These are phyloP conservation scores for Hydraecia micacea DNA, from an alignment of 2,888 invertebrate species.

Conservation along the genomic window DNA sequence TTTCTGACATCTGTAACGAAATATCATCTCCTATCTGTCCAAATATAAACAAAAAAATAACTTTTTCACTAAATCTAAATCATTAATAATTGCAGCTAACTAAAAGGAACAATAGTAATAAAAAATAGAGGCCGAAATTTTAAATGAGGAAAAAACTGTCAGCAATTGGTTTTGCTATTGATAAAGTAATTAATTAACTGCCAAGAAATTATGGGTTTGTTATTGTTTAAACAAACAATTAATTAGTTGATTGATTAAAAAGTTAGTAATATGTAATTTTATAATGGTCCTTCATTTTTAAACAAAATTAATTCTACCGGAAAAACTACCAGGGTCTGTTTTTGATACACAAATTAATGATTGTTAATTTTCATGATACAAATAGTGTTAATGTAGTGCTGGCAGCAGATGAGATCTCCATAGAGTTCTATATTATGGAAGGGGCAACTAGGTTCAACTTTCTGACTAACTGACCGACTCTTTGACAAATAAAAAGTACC, in stretches of 20 bases:
- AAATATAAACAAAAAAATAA: neutral
- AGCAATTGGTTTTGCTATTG: neutral
- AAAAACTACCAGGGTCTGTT: neutral
- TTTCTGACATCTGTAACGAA: neutral
- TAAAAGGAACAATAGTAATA: neutral
- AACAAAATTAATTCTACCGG: too few species aligned
- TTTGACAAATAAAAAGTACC: neutral
- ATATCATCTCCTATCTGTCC: neutral
- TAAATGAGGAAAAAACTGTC: conserved; percentile 14
- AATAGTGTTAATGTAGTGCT: conserved; percentile 1
- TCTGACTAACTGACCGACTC: neutral
- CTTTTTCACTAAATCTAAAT: neutral
- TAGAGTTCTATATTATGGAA: neutral
- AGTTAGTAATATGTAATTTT: neutral
- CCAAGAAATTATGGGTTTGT: neutral
- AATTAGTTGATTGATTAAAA: conserved; percentile 1
- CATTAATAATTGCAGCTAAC: neutral
- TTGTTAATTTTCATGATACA: neutral
- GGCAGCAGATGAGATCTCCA: neutral
- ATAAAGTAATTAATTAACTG: conserved; percentile 22
- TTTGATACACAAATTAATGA: neutral
- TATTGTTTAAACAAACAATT: neutral
- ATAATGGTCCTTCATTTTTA: neutral
- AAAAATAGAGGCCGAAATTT: neutral
- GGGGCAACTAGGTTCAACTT: neutral